These are phyloP conservation scores for Equus quagga DNA, from an alignment of 2,113 vertebrate genomes.

Conservation along the genomic window DNA sequence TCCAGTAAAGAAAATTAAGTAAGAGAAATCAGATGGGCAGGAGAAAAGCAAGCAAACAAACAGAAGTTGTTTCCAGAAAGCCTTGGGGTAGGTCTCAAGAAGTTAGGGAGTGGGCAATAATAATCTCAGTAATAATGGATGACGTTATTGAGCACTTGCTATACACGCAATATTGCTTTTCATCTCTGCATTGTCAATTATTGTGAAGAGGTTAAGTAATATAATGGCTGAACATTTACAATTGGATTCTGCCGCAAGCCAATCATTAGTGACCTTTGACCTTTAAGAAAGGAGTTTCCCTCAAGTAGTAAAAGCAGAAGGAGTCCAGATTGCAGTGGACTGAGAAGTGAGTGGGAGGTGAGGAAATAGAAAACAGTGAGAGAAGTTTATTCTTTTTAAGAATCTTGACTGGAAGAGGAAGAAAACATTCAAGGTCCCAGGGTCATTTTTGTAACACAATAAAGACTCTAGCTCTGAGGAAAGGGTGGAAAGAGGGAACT, in stretches of 20 bases:
- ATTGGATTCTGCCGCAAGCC: neutral
- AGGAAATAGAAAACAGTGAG: neutral
- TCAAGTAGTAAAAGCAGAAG: neutral
- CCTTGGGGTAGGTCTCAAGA: neutral
- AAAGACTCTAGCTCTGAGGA: neutral
- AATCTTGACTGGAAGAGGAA: neutral
- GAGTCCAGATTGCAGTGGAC: neutral
- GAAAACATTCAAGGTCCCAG: neutral
- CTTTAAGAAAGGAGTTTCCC: neutral
- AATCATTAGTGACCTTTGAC: neutral
- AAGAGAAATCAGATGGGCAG: neutral
- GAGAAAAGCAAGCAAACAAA: neutral
- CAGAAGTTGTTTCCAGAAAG: neutral
- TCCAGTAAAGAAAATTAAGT: neutral
- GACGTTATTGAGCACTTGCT: neutral
- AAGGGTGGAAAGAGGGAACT: neutral
- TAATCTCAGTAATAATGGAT: neutral
- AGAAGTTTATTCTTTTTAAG: constrained; percentile 43
- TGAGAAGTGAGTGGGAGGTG: constrained; percentile 18
- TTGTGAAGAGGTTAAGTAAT: neutral
- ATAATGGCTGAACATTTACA: neutral
- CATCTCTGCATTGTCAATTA: neutral
- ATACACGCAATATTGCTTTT: neutral
- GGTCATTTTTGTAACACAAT: neutral
- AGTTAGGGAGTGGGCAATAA: neutral